Evolutionary conservation across 2,888 invertebrate species (phyloP).

Genomic region (Melinopterus prodromus): DNA sequence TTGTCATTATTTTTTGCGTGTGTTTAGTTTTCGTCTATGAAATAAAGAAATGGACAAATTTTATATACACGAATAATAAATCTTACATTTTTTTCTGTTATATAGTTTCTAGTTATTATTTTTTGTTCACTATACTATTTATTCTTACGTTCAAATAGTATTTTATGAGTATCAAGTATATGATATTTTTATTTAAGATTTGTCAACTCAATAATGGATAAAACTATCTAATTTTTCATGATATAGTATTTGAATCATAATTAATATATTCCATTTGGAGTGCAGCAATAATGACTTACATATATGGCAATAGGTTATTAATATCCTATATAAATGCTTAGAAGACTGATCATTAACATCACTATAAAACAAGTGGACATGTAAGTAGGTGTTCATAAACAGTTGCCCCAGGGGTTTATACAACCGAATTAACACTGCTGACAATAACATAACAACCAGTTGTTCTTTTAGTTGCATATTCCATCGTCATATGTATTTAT

Average conservation of each 20-base stretch:
- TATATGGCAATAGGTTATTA: no score
- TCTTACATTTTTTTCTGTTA: not conserved
- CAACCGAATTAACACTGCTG: not conserved
- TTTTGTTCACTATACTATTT: not conserved
- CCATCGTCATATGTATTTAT: no score
- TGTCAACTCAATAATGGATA: not conserved
- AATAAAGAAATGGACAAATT: not conserved
- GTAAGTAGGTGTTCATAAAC: not conserved
- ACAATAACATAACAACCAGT: not conserved
- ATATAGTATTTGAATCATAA: no score
- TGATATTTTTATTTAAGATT: not conserved
- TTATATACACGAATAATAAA: constrained; percentile 5
- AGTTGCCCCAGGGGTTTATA: no score
- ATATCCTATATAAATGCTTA: no score
- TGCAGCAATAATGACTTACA: not conserved
- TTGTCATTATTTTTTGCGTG: not conserved
- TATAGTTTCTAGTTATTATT: not conserved
- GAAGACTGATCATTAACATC: not conserved
- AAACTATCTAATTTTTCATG: no score
- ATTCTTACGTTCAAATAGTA: not conserved
- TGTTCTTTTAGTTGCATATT: no score
- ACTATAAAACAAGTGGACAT: not conserved
- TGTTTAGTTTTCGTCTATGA: constrained; percentile 6
- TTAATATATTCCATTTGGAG: not conserved
- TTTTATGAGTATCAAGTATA: not conserved